Conservation (phyloP, 2,888 invertebrate genomes). For the Hydrotaea cyrtoneurina region DNA sequence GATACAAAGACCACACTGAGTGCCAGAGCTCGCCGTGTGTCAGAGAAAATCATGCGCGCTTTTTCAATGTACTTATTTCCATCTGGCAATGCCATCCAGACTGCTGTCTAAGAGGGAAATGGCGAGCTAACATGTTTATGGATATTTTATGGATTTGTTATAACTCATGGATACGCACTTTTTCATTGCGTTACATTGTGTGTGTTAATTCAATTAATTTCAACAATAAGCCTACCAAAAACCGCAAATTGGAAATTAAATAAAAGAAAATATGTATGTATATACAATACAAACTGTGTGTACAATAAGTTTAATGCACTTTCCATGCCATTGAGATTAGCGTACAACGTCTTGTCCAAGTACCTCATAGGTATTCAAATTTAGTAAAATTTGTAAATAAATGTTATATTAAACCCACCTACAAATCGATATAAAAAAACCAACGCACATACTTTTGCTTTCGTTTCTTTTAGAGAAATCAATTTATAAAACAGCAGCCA, state of each 20-base stretch:
- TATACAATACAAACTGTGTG: no score
- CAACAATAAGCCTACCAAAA: not conserved
- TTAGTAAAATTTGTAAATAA: not conserved
- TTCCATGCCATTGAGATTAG: not conserved
- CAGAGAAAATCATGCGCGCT: conserved; percentile 53
- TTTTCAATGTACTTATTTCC: conserved; percentile 8
- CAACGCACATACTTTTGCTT: not conserved
- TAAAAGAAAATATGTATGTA: no score
- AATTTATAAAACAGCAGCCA: conserved; percentile 35
- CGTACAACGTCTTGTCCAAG: no score
- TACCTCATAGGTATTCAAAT: not conserved
- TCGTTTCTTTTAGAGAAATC: conserved; percentile 24
- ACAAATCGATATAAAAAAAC: conserved; percentile 29
- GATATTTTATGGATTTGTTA: conserved; percentile 22
- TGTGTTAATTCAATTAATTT: conserved; percentile 33
- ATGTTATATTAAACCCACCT: no score
- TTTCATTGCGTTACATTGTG: conserved; percentile 8
- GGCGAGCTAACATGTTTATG: conserved; percentile 2
- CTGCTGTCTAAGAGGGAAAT: not conserved
- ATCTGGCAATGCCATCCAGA: conserved; percentile 46
- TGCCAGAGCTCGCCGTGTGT: no score
- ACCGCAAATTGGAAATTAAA: not conserved
- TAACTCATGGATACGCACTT: conserved; percentile 22
- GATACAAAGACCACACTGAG: not conserved
- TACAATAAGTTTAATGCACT: not conserved